These are phyloP conservation scores for Apogon talboti DNA, from an alignment of 2,797 vertebrate genomes.

Conservation along the genomic window DNA sequence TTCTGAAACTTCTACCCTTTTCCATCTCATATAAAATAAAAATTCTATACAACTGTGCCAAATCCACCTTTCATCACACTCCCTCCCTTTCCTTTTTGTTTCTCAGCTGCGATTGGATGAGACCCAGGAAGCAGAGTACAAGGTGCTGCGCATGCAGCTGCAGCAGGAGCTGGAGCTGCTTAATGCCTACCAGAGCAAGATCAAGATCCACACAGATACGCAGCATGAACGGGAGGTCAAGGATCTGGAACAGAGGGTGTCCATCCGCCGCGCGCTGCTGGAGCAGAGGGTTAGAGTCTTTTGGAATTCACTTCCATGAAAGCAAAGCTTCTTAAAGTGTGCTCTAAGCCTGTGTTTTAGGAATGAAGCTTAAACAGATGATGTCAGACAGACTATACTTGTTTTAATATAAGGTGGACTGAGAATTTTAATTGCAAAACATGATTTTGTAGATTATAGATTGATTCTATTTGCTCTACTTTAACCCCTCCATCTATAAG, in stretches of 20 bases:
- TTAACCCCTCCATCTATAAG: too few relatives aligned
- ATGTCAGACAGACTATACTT: background rate
- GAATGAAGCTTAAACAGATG: background rate
- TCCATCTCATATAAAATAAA: constrained; percentile 3
- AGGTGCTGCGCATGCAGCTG: constrained; percentile 92
- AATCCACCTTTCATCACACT: constrained; percentile 22
- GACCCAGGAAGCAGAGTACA: constrained; percentile 93
- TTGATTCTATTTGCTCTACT: background rate
- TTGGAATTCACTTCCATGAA: constrained; percentile 9
- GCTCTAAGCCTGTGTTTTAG: constrained; percentile 7
- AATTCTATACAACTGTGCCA: background rate
- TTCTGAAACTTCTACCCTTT: constrained; percentile 1
- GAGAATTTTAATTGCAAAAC: background rate
- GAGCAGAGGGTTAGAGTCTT: constrained; percentile 88
- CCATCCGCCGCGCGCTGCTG: constrained; percentile 90
- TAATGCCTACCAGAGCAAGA: constrained; percentile 95
- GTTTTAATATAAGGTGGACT: background rate
- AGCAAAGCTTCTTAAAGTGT: constrained; percentile 26
- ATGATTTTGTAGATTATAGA: background rate
- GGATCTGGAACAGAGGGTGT: constrained; percentile 93
- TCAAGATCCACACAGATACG: constrained; percentile 94
- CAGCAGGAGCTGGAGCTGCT: constrained; percentile 94
- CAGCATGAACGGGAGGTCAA: constrained; percentile 92
- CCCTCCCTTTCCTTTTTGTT: constrained; percentile 1
- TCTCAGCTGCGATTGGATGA: constrained; percentile 90